Base-by-base conservation (phyloP, 23 tunicate species). In the Aplidium turbinatum region DNA sequence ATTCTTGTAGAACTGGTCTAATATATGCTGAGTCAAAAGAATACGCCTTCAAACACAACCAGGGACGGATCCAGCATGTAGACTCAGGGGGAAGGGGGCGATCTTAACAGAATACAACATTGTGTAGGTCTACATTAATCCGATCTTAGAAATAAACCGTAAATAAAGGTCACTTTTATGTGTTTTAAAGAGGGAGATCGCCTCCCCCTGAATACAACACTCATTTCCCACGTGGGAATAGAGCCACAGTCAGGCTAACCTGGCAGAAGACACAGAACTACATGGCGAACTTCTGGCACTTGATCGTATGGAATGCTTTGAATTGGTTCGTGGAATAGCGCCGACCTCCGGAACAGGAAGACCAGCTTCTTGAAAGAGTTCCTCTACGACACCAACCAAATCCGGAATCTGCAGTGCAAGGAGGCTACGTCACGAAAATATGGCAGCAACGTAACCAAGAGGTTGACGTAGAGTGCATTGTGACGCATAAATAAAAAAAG, bases 241-340 rank as follows among this genome's bases (percentile, higher is more conserved):
- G n/a, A n/a, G n/a, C n/a, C n/a, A n/a, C n/a, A n/a, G n/a, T n/a
- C n/a, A n/a, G n/a, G n/a, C n/a, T n/a, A 11, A 72, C 63, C 87
- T 73, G 11, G 68, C 87, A n/a, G 87, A 62, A 13, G 87, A 82
- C 3, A 53, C 77, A 27, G 78, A 56, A 46, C 92, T 70, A 33
- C 92, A 30, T 25, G 92, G 92, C n/a, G 92, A 78, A 28, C 81
- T 72, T 27, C 84, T 60, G 4, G 74, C 79, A 39, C 92, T 85
- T 31, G 92, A 85, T 3, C 74, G 63, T 16, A 61, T 47, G n/a
- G 92, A 85, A 34, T 76, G 47, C 9, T 52, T 85, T 45, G 84
- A 78, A 22, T 82, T 55, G 7, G 73, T 20, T 3, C 82, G 57
- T 2, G 82, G 68, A 20, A 34, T 40, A 1, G 79, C 63, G 13